phyloP scores from a whole-genome alignment of 2,797 vertebrate genomes.

The Syngnathus acus region DNA sequence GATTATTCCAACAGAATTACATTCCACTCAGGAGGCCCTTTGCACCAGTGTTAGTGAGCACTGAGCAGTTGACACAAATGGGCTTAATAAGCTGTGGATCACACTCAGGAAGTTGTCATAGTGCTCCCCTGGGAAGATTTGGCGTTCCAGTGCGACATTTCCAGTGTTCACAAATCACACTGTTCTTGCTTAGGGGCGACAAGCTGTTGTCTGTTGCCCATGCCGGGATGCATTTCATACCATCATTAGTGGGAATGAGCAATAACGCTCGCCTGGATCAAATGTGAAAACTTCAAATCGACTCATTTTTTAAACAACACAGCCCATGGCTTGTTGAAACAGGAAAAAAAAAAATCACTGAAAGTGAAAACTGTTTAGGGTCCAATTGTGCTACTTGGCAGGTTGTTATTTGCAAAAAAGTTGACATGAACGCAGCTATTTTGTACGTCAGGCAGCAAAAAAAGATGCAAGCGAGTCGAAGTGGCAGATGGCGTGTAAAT shows the following conservation, averaged over 20 bases:
- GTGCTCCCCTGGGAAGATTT: not conserved
- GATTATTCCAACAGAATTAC: not conserved
- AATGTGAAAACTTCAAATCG: not conserved
- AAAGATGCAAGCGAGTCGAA: conserved; percentile 1
- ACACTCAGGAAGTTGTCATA: conserved; percentile 1
- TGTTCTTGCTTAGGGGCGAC: conserved; percentile 8
- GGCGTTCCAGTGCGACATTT: conserved; percentile 6
- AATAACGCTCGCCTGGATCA: not conserved
- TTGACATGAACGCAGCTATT: not conserved
- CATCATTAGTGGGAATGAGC: conserved; percentile 2
- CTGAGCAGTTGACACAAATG: conserved; percentile 8
- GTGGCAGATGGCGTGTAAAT: conserved; percentile 16
- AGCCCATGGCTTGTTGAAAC: not conserved
- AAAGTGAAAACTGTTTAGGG: not conserved
- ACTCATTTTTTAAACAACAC: not conserved
- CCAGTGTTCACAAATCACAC: not conserved
- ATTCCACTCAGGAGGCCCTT: not conserved
- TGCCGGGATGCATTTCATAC: not conserved
- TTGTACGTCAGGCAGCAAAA: conserved; percentile 1
- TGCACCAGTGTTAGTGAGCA: not conserved
- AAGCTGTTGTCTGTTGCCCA: conserved; percentile 5
- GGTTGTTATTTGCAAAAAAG: conserved; percentile 2
- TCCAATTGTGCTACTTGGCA: not conserved
- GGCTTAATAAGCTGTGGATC: conserved; percentile 2
- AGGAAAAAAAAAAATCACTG: not conserved